Evolutionary conservation across 1,140 invertebrate genomes (phyloP).

Genomic region (Palaemon carinicauda): DNA sequence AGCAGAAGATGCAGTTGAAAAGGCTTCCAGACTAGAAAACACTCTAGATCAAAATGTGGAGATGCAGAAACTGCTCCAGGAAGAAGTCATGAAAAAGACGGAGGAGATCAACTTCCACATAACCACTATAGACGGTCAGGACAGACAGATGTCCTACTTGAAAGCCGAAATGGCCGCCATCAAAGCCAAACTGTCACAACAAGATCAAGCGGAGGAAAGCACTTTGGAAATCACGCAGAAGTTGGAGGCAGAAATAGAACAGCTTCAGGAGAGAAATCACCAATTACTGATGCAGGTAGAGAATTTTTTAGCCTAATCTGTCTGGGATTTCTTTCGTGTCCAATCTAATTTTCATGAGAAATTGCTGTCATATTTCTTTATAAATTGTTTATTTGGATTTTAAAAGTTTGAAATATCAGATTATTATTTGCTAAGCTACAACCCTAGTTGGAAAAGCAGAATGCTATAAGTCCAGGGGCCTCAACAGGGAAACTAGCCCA

Average conservation of each 20-base stretch:
- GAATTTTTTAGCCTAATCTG: too few relatives aligned
- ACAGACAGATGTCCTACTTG: slow-evolving; percentile 36
- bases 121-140: slow-evolving; percentile 35
- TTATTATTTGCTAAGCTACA: too few relatives aligned
- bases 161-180: slow-evolving; percentile 44
- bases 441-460: too few relatives aligned
- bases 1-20: slow-evolving; percentile 27
- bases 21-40: neutral
- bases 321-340: too few relatives aligned
- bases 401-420: too few relatives aligned
- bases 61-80: slow-evolving; percentile 32
- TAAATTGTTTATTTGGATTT: too few relatives aligned
- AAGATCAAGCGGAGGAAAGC: slow-evolving; percentile 34
- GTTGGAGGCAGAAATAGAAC: slow-evolving; percentile 13
- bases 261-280: slow-evolving; percentile 25
- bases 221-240: neutral
- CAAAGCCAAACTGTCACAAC: slow-evolving; percentile 32
- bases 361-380: too few relatives aligned
- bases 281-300: slow-evolving; percentile 31
- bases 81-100: slow-evolving; percentile 46
- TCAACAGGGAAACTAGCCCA: too few relatives aligned
- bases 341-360: too few relatives aligned
- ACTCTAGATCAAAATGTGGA: slow-evolving; percentile 42
- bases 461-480: too few relatives aligned
- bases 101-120: slow-evolving; percentile 31